Evolutionary conservation across 1,140 invertebrate genomes (phyloP), one percentile per base, ranked within the genome.

Genomic region (Acromyrmex charruanus): DNA sequence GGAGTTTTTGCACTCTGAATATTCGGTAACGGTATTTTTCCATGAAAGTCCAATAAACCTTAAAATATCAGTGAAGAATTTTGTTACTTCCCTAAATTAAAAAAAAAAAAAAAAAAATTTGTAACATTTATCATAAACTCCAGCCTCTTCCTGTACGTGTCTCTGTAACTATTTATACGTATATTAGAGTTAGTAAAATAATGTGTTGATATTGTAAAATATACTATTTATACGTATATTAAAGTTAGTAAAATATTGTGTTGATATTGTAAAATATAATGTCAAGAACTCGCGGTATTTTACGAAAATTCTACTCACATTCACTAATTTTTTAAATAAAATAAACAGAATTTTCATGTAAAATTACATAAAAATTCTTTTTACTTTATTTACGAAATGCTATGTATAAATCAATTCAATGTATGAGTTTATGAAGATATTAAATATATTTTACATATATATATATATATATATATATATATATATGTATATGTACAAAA

Each of bases 221-320:
- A 71, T 12, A 35, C 31, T 6, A 35, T 53, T 14, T 69, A 44
- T 10, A 44, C 2, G 31, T 39, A 28, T 44, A 71, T 81, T 10
- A 25, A 25, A 31, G 16, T 63, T 31, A 18, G 25, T 28, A 63
- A 63, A 63, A 7, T 63, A 63, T 63, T 63, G 14, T 31, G 5
- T 63, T 63, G 14, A 69, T 71, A 81, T 71, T 44, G 18, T 58
- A 58, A 82, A 72, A 59, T 82, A 71, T 12, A 21, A 72, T 25
- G 10, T 55, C n/a, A 4, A 53, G 5, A 44, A 71, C 35, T 72
- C 16, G 18, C 3, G 35, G 53, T 39, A 31, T 59, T 72, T 82
- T 16, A 59, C 3, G 16, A 71, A 72, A 71, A 82, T 82, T 12
- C 25, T 44, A 18, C 21, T 71, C 53, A 16, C 35, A 71, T 80